Evolutionary conservation across 2,113 vertebrate genomes (phyloP), one percentile per base, ranked within the genome.

Genomic region (Otocyon megalotis): DNA sequence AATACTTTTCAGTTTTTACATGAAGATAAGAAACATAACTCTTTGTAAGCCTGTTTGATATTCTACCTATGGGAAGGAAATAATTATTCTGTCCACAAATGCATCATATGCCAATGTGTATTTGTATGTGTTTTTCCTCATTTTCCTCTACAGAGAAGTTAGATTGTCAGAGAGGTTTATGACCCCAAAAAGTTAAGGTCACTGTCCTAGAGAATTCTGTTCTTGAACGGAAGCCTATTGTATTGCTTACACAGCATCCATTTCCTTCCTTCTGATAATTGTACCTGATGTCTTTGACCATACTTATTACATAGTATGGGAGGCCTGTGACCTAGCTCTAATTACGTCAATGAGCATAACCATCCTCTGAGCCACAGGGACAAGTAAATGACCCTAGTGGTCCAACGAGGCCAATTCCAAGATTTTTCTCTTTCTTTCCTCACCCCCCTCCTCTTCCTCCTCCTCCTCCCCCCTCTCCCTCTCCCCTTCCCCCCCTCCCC

Each of bases 1-100:
- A 94, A 85, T 95, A 81, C 0, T 43, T 43, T 83, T 83, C 88
- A 69, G 60, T 94, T 89, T 93, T 93, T 85, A 53, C 50, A 83
- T 63, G 19, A 71, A 85, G 53, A 80, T 53, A 20, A 90, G 93
- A 86, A 82, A 80, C 22, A n/a, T 92, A 65, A 81, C n/a, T 94
- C 15, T 79, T 53, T 48, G 37, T 89, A 69, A 93, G 48, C 37
- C n/a, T 89, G 72, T 48, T 93, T 97, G 72, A 48, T 82, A 84
- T 74, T 93, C 13, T 94, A 56, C 53, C 19, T 67, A 28, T 54
- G 8, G 90, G 71, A 84, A 88, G 11, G 63, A 88, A 90, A 67
- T 79, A 62, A 6, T 48, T 88, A 77, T 96, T 19, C 12, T 56
- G 6, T 85, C 20, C 32, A 81, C 12, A 72, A 67, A 67, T 83